Evolutionary conservation across 1,140 invertebrate species (phyloP).

Genomic region (Pteromalus puparum): DNA sequence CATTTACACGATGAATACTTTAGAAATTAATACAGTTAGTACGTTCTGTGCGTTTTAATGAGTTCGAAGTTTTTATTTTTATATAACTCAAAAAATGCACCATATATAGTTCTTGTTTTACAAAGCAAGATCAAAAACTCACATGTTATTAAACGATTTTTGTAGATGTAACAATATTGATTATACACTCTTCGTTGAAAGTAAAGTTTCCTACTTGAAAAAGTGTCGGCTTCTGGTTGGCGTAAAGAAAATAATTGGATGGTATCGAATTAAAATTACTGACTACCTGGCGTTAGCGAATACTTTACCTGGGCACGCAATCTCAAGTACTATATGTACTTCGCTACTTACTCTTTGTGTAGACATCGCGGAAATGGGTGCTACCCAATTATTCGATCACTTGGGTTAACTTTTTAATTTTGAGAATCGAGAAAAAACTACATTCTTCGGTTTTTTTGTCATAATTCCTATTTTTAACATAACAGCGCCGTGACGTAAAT

Average conservation of each 20-base stretch:
- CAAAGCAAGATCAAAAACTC: no score
- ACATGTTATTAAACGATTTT: neutral
- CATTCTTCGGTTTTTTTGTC: no score
- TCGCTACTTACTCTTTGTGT: neutral
- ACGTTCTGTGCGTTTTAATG: neutral
- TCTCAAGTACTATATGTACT: neutral
- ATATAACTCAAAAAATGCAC: no score
- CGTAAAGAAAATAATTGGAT: neutral
- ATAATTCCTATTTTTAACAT: no score
- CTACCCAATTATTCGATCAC: neutral
- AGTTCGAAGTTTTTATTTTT: neutral
- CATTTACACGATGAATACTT: slow-evolving; percentile 19
- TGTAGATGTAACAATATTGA: neutral
- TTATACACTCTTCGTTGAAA: neutral
- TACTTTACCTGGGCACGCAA: neutral
- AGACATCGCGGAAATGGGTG: neutral
- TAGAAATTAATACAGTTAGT: slow-evolving; percentile 13
- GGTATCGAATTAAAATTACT: slow-evolving; percentile 11
- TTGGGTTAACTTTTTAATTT: neutral
- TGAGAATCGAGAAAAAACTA: no score
- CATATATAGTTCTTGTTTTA: no score
- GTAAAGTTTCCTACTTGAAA: neutral
- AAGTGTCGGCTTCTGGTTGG: neutral
- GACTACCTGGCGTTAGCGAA: neutral
- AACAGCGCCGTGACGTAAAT: no score